phyloP scores from a whole-genome alignment of 2,888 invertebrate species.

The Pterostichus niger region DNA sequence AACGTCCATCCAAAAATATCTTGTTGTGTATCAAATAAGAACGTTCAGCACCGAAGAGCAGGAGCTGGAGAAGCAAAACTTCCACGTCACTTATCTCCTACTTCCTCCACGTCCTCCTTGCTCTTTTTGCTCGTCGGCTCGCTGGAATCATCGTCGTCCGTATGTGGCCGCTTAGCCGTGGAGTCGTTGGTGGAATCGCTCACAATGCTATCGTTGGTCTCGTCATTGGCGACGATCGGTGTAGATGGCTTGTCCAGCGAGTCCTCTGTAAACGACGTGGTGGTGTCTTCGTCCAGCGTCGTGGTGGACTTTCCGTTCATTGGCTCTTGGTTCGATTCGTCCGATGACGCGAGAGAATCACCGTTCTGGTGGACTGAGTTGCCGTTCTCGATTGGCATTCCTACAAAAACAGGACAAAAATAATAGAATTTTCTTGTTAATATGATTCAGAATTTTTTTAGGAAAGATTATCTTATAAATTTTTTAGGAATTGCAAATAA shows the following conservation, averaged over 20 bases:
- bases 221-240: constrained; percentile 79
- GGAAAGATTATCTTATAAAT: too few relatives aligned
- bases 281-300: constrained; percentile 84
- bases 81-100: constrained; percentile 77
- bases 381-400: constrained; percentile 75
- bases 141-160: constrained; percentile 75
- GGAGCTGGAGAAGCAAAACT: background rate
- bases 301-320: constrained; percentile 76
- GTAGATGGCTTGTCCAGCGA: constrained; percentile 85
- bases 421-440: too few relatives aligned
- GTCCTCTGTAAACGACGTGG: constrained; percentile 88
- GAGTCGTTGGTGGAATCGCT: constrained; percentile 77
- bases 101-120: constrained; percentile 74
- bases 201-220: constrained; percentile 79
- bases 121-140: constrained; percentile 79
- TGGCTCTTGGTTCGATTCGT: constrained; percentile 90
- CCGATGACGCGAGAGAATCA: constrained; percentile 79
- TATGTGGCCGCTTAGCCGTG: constrained; percentile 73
- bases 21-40: constrained; percentile 22
- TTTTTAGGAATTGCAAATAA: too few relatives aligned
- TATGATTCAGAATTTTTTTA: too few relatives aligned
- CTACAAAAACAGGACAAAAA: constrained; percentile 68
- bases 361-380: constrained; percentile 77
- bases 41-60: background rate
- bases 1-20: constrained; percentile 65